Conservation (phyloP, 2,113 vertebrate genomes). For the Accipiter cooperii region DNA sequence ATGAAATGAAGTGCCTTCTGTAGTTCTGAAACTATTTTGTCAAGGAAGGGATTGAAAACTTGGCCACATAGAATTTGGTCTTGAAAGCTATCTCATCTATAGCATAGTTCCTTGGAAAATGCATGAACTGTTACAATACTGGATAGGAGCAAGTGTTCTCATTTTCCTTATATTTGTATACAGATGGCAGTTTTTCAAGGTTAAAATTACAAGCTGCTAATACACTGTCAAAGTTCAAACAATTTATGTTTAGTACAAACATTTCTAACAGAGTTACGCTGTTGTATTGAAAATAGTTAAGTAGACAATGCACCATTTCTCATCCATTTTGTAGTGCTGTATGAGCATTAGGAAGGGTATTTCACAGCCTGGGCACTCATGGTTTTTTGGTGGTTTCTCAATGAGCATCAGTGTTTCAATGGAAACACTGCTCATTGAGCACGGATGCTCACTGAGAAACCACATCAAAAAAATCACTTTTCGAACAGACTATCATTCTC, state of each 20-base stretch:
- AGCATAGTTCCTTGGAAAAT: neutral
- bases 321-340: neutral
- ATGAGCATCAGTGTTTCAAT: neutral
- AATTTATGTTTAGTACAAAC: neutral
- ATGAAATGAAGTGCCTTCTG: neutral
- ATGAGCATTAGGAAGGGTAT: neutral
- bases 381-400: neutral
- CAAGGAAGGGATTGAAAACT: neutral
- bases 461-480: neutral
- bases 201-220: slow-evolving; percentile 24
- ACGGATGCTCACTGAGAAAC: neutral
- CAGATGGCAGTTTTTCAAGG: neutral
- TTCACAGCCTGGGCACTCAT: neutral
- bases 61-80: neutral
- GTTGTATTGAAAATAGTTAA: neutral
- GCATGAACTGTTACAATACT: neutral
- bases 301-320: neutral
- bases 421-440: neutral
- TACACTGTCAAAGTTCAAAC: slow-evolving; percentile 18
- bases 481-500: neutral
- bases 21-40: neutral
- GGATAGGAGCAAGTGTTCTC: neutral
- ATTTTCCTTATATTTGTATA: slow-evolving; percentile 8
- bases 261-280: neutral
- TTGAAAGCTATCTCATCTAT: neutral